Evolutionary conservation across 2,113 vertebrate species (phyloP), one percentile per base, ranked within the genome.

Genomic region (Atractosteus spatula): DNA sequence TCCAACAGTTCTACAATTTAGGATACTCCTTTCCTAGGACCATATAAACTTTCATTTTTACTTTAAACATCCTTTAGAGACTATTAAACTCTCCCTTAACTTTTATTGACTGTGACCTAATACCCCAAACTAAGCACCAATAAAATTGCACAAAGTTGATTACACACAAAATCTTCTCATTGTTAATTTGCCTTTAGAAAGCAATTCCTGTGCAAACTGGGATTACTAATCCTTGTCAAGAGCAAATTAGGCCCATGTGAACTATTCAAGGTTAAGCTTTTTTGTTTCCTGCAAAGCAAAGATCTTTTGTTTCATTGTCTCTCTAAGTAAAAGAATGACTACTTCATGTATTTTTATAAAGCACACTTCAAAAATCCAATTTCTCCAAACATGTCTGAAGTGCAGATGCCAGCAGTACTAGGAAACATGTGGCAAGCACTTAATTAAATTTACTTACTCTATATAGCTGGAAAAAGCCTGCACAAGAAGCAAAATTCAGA

Each of bases 71-170:
- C 81, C 64, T 76, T 84, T 66, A 79, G 79, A 87, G 83, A 80
- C 79, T 76, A 80, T 86, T 89, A 84, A 86, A 86, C 73, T 78
- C 61, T 73, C 75, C 68, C 80, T 87, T 62, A 82, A 73, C 71
- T 81, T 84, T 81, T 84, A 90, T 81, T 83, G 86, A 85, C 83
- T 79, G 79, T 86, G 84, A 87, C 86, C 78, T 78, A 85, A 79
- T 74, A 74, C 70, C 71, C 69, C 71, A 81, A 85, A 79, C 70
- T 82, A 78, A 81, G 71, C 69, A 72, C 79, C 80, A 84, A 79
- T 84, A 81, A 84, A 91, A 88, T 74, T 78, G 75, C 75, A 77
- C 77, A 74, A 70, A 83, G 78, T 76, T 79, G 77, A 83, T 86
- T 81, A 78, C 56, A 75, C 45, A 74, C 66, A 84, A 78, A 79